phyloP scores from a whole-genome alignment of 1,140 invertebrate genomes.

The Antheraea pernyi region DNA sequence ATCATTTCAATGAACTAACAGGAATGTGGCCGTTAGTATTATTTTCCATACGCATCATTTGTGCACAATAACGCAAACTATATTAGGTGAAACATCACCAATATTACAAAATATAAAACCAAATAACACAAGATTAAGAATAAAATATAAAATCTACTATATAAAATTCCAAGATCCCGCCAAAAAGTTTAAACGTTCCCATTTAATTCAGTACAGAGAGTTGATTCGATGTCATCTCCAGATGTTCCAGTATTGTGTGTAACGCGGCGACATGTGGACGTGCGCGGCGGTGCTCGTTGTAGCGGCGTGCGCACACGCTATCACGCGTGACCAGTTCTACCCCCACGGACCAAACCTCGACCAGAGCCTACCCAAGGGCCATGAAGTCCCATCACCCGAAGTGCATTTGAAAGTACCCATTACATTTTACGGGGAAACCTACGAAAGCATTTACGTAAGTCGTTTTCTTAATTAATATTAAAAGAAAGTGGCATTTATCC shows the following conservation, averaged over 20 bases:
- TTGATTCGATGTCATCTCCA: not conserved
- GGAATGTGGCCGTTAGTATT: too few species aligned
- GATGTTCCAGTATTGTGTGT: slow-evolving; percentile 19
- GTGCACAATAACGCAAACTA: too few species aligned
- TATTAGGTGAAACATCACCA: too few species aligned
- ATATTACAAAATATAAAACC: too few species aligned
- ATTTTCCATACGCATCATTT: too few species aligned
- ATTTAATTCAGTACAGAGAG: too few species aligned
- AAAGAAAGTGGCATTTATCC: too few species aligned
- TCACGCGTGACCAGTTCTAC: slow-evolving; percentile 68
- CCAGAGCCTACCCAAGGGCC: slow-evolving; percentile 59
- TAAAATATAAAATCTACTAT: too few species aligned
- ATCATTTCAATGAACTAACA: too few species aligned
- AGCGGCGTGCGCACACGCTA: slow-evolving; percentile 40
- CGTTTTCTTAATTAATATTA: slow-evolving; percentile 11
- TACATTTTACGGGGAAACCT: slow-evolving; percentile 85
- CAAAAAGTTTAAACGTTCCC: too few species aligned
- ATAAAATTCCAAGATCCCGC: too few species aligned
- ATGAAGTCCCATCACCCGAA: slow-evolving; percentile 75
- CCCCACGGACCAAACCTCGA: slow-evolving; percentile 60
- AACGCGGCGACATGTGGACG: slow-evolving; percentile 60
- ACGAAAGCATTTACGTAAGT: slow-evolving; percentile 89
- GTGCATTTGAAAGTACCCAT: slow-evolving; percentile 81
- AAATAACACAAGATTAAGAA: too few species aligned
- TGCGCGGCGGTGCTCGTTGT: slow-evolving; percentile 41